Evolutionary conservation across 2,888 invertebrate species (phyloP).

Genomic region (Colletes collaris): DNA sequence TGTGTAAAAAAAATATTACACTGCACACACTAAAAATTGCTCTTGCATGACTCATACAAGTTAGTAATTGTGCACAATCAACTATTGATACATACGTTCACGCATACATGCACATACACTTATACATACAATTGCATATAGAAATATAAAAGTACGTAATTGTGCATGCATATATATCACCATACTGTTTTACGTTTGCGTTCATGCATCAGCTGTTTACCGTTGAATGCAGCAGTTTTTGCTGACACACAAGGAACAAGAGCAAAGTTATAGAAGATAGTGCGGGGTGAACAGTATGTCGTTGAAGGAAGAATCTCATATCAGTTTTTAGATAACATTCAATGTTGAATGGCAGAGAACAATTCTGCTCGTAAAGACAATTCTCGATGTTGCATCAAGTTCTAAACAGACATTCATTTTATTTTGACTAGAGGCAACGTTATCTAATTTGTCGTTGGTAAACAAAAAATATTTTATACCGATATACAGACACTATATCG

Average conservation of each 20-base stretch:
- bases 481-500: slow-evolving; percentile 15
- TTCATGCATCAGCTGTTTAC: slow-evolving; percentile 48
- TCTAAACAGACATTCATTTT: not conserved
- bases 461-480: slow-evolving; percentile 16
- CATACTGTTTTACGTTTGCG: slow-evolving; percentile 47
- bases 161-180: slow-evolving; percentile 20
- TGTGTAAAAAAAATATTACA: not conserved
- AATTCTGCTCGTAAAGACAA: slow-evolving; percentile 13
- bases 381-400: slow-evolving; percentile 4
- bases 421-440: not conserved
- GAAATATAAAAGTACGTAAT: slow-evolving; percentile 15
- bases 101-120: not conserved
- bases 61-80: slow-evolving; percentile 9
- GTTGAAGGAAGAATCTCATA: slow-evolving; percentile 18
- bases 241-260: not conserved
- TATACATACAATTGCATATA: slow-evolving; percentile 4
- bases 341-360: slow-evolving; percentile 6
- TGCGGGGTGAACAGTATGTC: slow-evolving; percentile 27
- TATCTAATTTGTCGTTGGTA: not conserved
- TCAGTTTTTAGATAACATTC: slow-evolving; percentile 47
- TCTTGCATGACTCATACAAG: slow-evolving; percentile 22
- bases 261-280: slow-evolving; percentile 52
- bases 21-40: not conserved
- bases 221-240: slow-evolving; percentile 22
- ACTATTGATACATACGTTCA: slow-evolving; percentile 8